phyloP scores from a whole-genome alignment of 2,797 vertebrate genomes.

The Sebastes baramenuke region DNA sequence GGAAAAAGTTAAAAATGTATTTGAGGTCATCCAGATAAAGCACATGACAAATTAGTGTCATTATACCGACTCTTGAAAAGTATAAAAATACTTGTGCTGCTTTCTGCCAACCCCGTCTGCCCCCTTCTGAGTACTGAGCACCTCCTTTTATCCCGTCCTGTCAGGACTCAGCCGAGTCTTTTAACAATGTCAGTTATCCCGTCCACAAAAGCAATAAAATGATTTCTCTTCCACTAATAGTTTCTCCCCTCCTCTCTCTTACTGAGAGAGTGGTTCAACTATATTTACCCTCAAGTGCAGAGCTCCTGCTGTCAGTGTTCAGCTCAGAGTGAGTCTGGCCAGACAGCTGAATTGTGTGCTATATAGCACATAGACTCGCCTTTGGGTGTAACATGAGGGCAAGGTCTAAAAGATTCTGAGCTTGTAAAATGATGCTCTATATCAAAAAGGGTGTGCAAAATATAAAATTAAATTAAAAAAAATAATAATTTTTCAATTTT shows the following conservation, averaged over 20 bases:
- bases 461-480: background rate
- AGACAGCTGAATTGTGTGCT: background rate
- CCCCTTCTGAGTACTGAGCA: conserved; percentile 1
- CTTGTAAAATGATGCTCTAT: background rate
- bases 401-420: fast-evolving
- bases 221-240: conserved; percentile 10
- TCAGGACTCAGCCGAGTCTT: conserved; percentile 23
- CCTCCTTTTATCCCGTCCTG: conserved; percentile 22
- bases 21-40: conserved; percentile 27
- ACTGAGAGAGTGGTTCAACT: conserved; percentile 20
- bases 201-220: conserved; percentile 23
- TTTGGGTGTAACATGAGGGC: background rate
- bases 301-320: conserved; percentile 26
- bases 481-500: no score
- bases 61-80: background rate
- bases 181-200: conserved; percentile 20
- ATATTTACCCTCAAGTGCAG: conserved; percentile 28
- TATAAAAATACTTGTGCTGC: conserved; percentile 25
- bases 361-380: background rate
- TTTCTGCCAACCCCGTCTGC: conserved; percentile 15
- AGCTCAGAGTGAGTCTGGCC: background rate
- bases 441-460: background rate
- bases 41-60: conserved; percentile 4
- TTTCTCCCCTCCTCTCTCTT: conserved; percentile 1
- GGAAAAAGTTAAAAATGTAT: conserved; percentile 17